A percentile compares a stretch with the other conserved stretches of the same genome.
Conservation (phyloP, 2,797 vertebrate species). For the Podarcis siculus region DNA sequence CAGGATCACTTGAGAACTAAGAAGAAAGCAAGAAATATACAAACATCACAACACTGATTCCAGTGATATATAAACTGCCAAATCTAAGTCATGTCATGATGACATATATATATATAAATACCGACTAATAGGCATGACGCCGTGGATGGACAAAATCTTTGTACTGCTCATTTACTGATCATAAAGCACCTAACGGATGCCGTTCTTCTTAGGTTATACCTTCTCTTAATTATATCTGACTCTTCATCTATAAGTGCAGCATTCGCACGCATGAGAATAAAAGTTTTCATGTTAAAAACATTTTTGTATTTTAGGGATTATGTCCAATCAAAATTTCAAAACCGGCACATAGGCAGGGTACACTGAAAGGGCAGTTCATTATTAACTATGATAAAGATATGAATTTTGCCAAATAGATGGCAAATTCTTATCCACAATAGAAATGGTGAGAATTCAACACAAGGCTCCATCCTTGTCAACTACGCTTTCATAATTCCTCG, state of each 20-base stretch:
- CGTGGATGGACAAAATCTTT: not conserved
- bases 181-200: conserved; percentile 8
- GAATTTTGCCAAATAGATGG: not conserved
- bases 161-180: not conserved
- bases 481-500: not conserved
- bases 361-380: conserved; percentile 70
- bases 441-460: not conserved
- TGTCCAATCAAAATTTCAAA: conserved; percentile 47
- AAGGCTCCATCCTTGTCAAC: no score
- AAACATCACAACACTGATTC: not conserved
- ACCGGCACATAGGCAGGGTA: conserved; percentile 76
- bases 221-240: conserved; percentile 36
- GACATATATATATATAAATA: not conserved
- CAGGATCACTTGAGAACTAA: not conserved
- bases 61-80: not conserved
- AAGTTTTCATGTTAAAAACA: conserved; percentile 74
- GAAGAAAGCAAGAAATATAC: not conserved
- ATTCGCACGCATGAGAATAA: conserved; percentile 44
- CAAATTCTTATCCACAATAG: conserved; percentile 6
- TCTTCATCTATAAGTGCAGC: conserved; percentile 47
- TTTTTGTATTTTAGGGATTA: conserved; percentile 45
- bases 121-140: not conserved
- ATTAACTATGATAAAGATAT: conserved; percentile 34
- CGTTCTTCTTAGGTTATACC: conserved; percentile 19
- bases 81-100: not conserved